phyloP scores from a whole-genome alignment of 2,888 invertebrate species.

The Disparrhopalites patrizii region DNA sequence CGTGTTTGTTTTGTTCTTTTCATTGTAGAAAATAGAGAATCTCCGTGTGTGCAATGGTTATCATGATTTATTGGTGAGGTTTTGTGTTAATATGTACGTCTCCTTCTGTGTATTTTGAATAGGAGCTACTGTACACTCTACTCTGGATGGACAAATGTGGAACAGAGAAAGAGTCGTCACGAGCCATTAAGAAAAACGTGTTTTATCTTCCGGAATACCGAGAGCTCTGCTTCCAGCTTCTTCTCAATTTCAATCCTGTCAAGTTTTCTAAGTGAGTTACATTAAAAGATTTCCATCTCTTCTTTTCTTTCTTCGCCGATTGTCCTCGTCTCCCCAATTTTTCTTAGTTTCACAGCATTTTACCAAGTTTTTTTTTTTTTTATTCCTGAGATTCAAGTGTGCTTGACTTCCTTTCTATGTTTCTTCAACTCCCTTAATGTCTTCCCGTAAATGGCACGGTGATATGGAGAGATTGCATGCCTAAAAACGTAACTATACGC shows the following conservation, averaged over 20 bases:
- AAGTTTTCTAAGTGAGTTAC: slow-evolving; percentile 72
- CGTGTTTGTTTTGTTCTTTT: too few species aligned
- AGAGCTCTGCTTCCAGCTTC: slow-evolving; percentile 75
- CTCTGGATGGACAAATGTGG: slow-evolving; percentile 72
- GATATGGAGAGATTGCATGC: too few species aligned
- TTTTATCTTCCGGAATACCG: slow-evolving; percentile 93
- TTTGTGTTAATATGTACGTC: too few species aligned
- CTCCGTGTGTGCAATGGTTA: too few species aligned
- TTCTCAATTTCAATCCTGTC: slow-evolving; percentile 76
- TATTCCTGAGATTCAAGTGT: too few species aligned
- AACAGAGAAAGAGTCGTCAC: slow-evolving; percentile 70
- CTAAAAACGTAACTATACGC: too few species aligned
- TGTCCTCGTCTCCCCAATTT: background rate
- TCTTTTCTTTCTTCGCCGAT: background rate
- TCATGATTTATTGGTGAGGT: too few species aligned
- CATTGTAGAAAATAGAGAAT: too few species aligned
- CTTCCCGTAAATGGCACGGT: too few species aligned
- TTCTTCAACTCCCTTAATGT: too few species aligned
- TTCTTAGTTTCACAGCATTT: background rate
- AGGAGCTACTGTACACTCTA: slow-evolving; percentile 78
- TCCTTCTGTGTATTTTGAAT: slow-evolving; percentile 1
- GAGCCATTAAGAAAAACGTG: slow-evolving; percentile 82
- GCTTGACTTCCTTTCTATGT: too few species aligned
- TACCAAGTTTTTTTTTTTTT: too few species aligned
- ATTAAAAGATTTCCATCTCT: slow-evolving; percentile 15